Base-by-base conservation (phyloP, 2,888 invertebrate genomes). In the Euplexia lucipara region DNA sequence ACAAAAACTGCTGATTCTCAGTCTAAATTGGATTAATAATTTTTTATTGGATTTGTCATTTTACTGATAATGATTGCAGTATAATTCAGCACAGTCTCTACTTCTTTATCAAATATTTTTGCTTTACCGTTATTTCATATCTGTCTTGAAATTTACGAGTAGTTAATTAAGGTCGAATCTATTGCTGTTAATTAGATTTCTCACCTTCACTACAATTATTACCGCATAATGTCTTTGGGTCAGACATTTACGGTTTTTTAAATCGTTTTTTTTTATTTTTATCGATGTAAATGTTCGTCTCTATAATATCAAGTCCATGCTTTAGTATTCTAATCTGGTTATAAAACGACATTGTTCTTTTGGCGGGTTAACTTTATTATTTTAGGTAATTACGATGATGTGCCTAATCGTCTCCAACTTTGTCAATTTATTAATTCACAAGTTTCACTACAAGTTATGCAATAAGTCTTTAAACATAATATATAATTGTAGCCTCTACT, bases 181-280 rank as follows among this genome's bases (percentile, higher is more conserved):
- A 61, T 74, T 51, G 49, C 12, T 42, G 8, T 3, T 51, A 34
- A 60, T 77, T 42, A 26, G 32, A 26, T 35, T 72, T 57, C 52
- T 67, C 61, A 52, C 63, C 76, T 77, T 77, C 61, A 53, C 52
- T 18, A 45, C 41, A 39, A 67, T 70, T 63, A 47, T 73, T 54
- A 61, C 44, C 52, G 32, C 56, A 64, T 59, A 47, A 61, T 65
- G 44, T 35, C 16, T 56, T 59, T 41, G 39, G 37, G 37, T 58
- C 18, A 45, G 58, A 41, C 45, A 35, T 52, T 62, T 56, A 58
- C 39, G 16, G 54, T 48, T 53, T 65, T 45, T 47, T 37, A 60
- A 74, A 70, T 60, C 48, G 41, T n/a, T 8, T 22, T 14, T 39
- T 59, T 37, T 59, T 62, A 51, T 26, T n/a, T n/a, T 48, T 78